Percentiles rank a stretch among this genome's conserved stretches.
phyloP scores from a whole-genome alignment of 2,888 invertebrate genomes.

The Coenonympha glycerion region DNA sequence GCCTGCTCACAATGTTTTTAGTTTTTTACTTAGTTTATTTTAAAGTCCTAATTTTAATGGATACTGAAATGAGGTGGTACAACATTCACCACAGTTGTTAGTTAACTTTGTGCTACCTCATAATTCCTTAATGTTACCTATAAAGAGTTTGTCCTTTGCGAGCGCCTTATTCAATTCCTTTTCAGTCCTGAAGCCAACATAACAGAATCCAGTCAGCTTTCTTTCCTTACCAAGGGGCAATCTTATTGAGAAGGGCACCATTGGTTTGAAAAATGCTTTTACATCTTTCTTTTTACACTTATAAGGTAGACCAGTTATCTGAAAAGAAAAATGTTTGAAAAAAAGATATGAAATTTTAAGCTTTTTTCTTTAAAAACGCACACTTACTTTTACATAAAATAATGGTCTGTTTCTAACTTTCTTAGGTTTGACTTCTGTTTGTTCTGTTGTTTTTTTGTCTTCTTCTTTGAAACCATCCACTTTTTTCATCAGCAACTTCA shows the following conservation, averaged over 20 bases:
- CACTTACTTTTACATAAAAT: constrained; percentile 61
- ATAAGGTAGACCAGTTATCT: constrained; percentile 86
- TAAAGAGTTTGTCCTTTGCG: constrained; percentile 88
- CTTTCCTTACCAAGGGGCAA: constrained; percentile 79
- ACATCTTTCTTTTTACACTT: constrained; percentile 88
- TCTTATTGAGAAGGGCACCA: constrained; percentile 86
- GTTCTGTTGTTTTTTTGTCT: constrained; percentile 36
- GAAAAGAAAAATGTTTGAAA: constrained; percentile 49
- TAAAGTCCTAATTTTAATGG: too few relatives aligned
- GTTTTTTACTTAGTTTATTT: too few relatives aligned
- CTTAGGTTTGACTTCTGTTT: constrained; percentile 47
- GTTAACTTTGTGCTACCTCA: too few relatives aligned
- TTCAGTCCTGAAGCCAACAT: constrained; percentile 91
- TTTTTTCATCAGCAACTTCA: constrained; percentile 80
- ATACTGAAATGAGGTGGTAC: too few relatives aligned
- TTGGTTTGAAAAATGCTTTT: constrained; percentile 88
- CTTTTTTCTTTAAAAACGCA: neutral
- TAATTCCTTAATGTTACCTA: constrained; percentile 83
- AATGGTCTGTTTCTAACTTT: constrained; percentile 64
- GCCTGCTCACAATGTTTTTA: too few relatives aligned
- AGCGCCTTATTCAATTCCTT: constrained; percentile 86
- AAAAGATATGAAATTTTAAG: neutral
- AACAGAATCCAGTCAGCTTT: constrained; percentile 88
- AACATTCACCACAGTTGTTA: too few relatives aligned
- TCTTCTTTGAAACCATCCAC: constrained; percentile 39